These are phyloP conservation scores for Drosophila albomicans DNA, from an alignment of 1,140 invertebrate species.

Conservation along the genomic window DNA sequence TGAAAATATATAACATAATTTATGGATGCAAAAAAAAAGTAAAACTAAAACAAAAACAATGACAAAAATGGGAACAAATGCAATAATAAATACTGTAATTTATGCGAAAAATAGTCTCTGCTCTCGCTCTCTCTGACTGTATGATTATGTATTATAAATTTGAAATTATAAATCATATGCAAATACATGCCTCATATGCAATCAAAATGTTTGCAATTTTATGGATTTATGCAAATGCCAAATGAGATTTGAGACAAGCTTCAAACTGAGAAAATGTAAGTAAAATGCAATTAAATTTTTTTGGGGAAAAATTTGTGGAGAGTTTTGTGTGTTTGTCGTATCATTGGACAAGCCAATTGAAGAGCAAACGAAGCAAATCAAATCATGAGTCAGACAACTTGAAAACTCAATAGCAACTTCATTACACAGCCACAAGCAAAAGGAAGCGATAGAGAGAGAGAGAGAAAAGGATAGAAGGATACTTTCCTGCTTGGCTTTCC, in stretches of 20 bases:
- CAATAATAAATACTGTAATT: constrained; percentile 59
- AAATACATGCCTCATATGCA: constrained; percentile 21
- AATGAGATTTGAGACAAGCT: constrained; percentile 17
- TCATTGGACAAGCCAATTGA: constrained; percentile 26
- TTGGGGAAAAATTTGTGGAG: neutral
- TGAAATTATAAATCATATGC: constrained; percentile 55
- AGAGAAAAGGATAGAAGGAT: neutral
- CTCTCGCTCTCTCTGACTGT: neutral
- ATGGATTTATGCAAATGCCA: constrained; percentile 61
- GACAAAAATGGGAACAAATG: constrained; percentile 25
- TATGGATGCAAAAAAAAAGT: constrained; percentile 2
- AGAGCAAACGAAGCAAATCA: constrained; percentile 35
- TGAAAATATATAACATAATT: constrained; percentile 11
- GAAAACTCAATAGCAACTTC: constrained; percentile 44
- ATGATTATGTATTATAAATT: constrained; percentile 32
- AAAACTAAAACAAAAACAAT: constrained; percentile 6
- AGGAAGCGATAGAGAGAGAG: neutral
- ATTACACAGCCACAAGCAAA: constrained; percentile 43
- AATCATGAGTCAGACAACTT: constrained; percentile 51
- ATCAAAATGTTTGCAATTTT: constrained; percentile 40
- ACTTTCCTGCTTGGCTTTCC: constrained; percentile 18
- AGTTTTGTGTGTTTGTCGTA: neutral
- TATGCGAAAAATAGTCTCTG: constrained; percentile 27
- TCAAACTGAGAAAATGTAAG: constrained; percentile 39
- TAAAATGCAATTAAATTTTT: constrained; percentile 54